phyloP scores from a whole-genome alignment of 2,888 invertebrate species.

The Brachypterus glaber region DNA sequence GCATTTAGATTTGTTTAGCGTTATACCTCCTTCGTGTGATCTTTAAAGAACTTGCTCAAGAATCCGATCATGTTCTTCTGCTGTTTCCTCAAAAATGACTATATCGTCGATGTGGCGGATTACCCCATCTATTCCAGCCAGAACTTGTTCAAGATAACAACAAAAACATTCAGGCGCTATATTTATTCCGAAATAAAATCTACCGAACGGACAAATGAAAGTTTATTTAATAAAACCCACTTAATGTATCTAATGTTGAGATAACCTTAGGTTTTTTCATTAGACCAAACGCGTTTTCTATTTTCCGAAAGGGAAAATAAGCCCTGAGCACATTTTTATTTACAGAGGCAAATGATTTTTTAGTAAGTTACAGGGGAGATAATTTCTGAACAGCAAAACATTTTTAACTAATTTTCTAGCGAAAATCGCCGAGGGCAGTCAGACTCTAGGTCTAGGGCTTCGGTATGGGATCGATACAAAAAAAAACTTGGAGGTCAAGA shows the following conservation, averaged over 20 bases:
- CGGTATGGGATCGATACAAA: no score
- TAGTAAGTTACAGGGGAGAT: no score
- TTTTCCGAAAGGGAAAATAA: constrained; percentile 24
- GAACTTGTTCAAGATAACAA: constrained; percentile 8
- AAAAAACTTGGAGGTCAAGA: no score
- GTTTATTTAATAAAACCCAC: constrained; percentile 16
- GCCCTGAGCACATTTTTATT: no score
- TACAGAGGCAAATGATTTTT: no score
- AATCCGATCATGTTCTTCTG: constrained; percentile 21
- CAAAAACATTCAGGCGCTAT: constrained; percentile 17
- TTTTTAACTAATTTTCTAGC: no score
- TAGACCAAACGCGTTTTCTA: constrained; percentile 21
- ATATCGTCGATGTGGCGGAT: constrained; percentile 17
- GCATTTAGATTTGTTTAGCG: constrained; percentile 27
- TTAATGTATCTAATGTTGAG: constrained; percentile 13
- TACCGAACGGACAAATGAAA: constrained; percentile 19
- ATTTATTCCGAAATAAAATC: constrained; percentile 15
- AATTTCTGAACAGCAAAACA: no score
- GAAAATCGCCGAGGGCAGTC: no score
- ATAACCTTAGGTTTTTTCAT: constrained; percentile 22
- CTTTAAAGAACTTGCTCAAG: constrained; percentile 20
- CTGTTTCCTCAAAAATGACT: no score
- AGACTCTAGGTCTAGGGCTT: no score
- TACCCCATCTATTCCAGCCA: constrained; percentile 14
- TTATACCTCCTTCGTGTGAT: constrained; percentile 20